Evolutionary conservation across 1,140 invertebrate genomes (phyloP).

Genomic region (Pomacea maculata): DNA sequence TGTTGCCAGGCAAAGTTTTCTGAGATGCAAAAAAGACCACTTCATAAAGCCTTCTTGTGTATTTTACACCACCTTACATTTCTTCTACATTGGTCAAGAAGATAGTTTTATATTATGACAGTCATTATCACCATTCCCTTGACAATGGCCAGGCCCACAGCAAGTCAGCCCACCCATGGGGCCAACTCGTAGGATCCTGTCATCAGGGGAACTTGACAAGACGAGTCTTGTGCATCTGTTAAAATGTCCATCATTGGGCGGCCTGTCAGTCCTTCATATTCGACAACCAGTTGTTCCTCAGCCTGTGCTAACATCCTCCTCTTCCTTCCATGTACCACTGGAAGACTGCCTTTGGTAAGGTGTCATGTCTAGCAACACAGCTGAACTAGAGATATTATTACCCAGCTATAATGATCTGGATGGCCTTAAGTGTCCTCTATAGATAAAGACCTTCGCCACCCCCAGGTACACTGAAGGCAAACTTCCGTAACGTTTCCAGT

Average conservation of each 20-base stretch:
- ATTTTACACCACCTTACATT: too few species aligned
- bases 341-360: neutral
- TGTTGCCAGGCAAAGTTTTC: too few species aligned
- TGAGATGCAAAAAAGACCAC: too few species aligned
- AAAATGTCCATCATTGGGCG: neutral
- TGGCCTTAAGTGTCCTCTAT: too few species aligned
- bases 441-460: too few species aligned
- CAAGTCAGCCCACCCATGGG: constrained; percentile 14
- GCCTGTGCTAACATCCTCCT: neutral
- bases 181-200: constrained; percentile 29
- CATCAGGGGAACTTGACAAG: constrained; percentile 22
- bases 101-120: neutral
- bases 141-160: neutral
- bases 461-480: too few species aligned
- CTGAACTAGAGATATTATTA: too few species aligned
- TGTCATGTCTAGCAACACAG: too few species aligned
- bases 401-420: too few species aligned
- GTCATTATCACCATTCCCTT: constrained; percentile 21
- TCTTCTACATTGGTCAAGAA: neutral
- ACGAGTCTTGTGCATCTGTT: neutral
- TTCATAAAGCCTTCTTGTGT: too few species aligned
- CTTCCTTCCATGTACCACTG: neutral
- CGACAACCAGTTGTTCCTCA: neutral
- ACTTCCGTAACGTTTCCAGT: neutral
- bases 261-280: neutral